Conservation (phyloP, 2,888 invertebrate genomes). For the Deroplatys truncata region DNA sequence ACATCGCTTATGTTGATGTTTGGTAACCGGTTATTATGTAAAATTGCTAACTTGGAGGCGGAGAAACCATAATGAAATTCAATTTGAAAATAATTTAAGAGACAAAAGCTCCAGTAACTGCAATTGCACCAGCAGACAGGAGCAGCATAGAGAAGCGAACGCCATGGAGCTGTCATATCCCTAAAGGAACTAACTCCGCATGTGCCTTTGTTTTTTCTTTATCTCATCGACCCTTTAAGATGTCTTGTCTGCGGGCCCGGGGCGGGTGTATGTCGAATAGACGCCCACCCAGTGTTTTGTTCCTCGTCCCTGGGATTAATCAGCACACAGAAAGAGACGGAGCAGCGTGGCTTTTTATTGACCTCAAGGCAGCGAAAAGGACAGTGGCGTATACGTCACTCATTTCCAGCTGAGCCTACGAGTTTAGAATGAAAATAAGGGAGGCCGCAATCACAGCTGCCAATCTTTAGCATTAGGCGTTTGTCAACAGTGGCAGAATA, state of each 20-base stretch:
- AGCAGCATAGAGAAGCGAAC: background rate
- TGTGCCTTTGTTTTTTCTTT: background rate
- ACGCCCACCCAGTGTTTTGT: background rate
- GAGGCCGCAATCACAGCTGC: no score
- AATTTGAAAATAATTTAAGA: no score
- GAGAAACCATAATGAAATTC: no score
- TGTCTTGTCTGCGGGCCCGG: background rate
- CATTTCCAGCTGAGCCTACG: no score
- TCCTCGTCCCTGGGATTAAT: background rate
- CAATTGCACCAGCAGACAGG: no score
- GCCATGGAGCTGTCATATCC: background rate
- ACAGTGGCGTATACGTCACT: background rate
- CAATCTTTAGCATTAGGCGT: no score
- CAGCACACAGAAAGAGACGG: background rate
- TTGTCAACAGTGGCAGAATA: no score
- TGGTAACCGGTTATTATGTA: no score
- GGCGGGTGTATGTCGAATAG: background rate
- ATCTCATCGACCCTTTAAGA: background rate
- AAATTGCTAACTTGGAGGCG: no score
- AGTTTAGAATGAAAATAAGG: no score
- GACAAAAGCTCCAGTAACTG: no score
- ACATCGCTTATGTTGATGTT: no score
- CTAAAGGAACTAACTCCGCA: background rate
- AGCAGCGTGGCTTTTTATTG: background rate
- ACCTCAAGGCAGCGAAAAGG: background rate